phyloP scores from a whole-genome alignment of 2,888 invertebrate genomes.

The Tuta absoluta region DNA sequence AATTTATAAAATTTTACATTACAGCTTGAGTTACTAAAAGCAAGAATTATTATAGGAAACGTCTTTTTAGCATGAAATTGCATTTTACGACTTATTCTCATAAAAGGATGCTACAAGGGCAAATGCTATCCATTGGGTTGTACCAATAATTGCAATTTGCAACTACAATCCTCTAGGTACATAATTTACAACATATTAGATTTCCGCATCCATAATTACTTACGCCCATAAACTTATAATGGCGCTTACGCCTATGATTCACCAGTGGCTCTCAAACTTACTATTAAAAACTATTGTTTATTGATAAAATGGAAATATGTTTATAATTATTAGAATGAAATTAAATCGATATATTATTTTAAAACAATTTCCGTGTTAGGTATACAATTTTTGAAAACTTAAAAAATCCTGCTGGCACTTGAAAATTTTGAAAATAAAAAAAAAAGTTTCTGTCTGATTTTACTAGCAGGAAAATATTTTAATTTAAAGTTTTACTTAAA shows the following conservation, averaged over 20 bases:
- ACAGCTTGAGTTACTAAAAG: too few species aligned
- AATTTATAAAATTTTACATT: too few species aligned
- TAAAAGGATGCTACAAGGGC: neutral
- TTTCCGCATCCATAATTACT: constrained; percentile 19
- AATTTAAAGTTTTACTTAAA: too few species aligned
- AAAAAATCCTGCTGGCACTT: too few species aligned
- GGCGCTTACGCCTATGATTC: constrained; percentile 14
- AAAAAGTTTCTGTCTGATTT: too few species aligned
- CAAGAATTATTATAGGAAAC: neutral
- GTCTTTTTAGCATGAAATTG: neutral
- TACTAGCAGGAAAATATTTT: too few species aligned
- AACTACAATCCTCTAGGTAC: neutral
- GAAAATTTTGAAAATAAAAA: too few species aligned
- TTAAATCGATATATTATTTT: too few species aligned
- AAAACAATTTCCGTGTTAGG: too few species aligned
- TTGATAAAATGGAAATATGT: neutral
- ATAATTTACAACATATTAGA: constrained; percentile 19
- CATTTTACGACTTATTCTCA: neutral
- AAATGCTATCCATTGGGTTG: neutral
- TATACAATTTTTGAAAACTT: too few species aligned
- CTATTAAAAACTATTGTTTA: neutral
- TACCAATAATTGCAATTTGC: constrained; percentile 16
- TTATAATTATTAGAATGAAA: too few species aligned
- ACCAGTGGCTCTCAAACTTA: neutral
- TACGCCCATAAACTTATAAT: constrained; percentile 17